Evolutionary conservation across 2,888 invertebrate species (phyloP).

Genomic region (Eurytoma adleriae): DNA sequence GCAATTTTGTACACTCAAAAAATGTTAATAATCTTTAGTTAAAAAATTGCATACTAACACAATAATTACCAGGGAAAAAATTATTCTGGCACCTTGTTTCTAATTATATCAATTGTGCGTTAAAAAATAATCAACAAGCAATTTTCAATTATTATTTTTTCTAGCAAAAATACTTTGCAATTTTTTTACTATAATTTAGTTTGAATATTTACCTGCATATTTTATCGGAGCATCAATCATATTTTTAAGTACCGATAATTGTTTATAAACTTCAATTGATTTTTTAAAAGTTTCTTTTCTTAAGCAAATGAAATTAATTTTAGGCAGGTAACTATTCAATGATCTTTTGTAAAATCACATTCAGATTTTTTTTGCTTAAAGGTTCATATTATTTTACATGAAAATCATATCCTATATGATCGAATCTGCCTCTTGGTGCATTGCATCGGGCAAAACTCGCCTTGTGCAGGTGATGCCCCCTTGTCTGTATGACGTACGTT

Average conservation of each 20-base stretch:
- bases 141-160: background rate
- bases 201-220: background rate
- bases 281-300: background rate
- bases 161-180: no score
- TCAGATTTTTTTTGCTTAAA: conserved; percentile 18
- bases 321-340: conserved; percentile 3
- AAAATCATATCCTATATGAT: background rate
- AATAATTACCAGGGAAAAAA: conserved; percentile 3
- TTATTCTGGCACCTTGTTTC: conserved; percentile 1
- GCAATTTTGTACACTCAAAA: conserved; percentile 5
- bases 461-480: conserved; percentile 66
- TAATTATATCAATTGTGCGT: background rate
- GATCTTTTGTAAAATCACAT: background rate
- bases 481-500: conserved; percentile 63
- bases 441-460: conserved; percentile 66
- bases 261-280: background rate
- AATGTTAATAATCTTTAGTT: conserved; percentile 28
- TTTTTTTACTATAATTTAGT: background rate
- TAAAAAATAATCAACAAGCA: background rate
- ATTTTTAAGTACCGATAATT: no score
- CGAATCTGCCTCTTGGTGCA: conserved; percentile 58
- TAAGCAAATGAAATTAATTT: background rate
- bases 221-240: no score
- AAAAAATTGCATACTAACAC: conserved; percentile 37
- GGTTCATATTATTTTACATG: background rate